Conservation (phyloP, 1,140 invertebrate species). For the Tetramorium alpestre region DNA sequence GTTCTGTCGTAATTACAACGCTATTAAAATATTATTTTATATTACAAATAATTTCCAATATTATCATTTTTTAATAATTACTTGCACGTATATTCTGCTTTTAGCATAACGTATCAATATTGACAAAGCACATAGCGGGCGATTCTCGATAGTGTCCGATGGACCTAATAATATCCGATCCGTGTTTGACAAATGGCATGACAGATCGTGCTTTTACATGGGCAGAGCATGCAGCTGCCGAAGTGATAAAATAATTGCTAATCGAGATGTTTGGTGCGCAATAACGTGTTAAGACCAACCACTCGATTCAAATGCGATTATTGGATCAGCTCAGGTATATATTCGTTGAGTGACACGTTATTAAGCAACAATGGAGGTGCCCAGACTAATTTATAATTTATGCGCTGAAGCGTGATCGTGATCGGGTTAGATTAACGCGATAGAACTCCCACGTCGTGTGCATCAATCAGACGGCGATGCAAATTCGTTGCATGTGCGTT, state of each 20-base stretch:
- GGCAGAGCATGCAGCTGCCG: not conserved
- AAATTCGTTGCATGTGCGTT: conserved; percentile 58
- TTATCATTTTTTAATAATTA: not conserved
- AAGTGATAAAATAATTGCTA: conserved; percentile 59
- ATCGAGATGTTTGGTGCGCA: conserved; percentile 55
- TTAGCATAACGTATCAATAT: not conserved
- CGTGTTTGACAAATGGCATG: conserved; percentile 24
- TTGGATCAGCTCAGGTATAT: conserved; percentile 48
- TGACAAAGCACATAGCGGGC: not conserved
- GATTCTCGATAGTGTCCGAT: not conserved
- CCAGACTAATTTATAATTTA: conserved; percentile 61
- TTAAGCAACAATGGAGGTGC: conserved; percentile 53
- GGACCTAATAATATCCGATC: not conserved
- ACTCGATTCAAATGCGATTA: conserved; percentile 60
- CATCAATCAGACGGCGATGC: conserved; percentile 61
- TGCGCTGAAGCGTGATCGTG: conserved; percentile 52
- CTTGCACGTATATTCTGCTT: not conserved
- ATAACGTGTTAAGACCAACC: conserved; percentile 55
- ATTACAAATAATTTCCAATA: not conserved
- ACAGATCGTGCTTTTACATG: conserved; percentile 15
- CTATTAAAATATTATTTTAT: not conserved
- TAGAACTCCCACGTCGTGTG: conserved; percentile 48
- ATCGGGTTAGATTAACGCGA: conserved; percentile 61
- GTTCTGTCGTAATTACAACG: not conserved
- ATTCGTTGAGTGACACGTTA: conserved; percentile 60